These are phyloP conservation scores for Paratilapia polleni DNA, from an alignment of 2,113 vertebrate species.

Conservation along the genomic window DNA sequence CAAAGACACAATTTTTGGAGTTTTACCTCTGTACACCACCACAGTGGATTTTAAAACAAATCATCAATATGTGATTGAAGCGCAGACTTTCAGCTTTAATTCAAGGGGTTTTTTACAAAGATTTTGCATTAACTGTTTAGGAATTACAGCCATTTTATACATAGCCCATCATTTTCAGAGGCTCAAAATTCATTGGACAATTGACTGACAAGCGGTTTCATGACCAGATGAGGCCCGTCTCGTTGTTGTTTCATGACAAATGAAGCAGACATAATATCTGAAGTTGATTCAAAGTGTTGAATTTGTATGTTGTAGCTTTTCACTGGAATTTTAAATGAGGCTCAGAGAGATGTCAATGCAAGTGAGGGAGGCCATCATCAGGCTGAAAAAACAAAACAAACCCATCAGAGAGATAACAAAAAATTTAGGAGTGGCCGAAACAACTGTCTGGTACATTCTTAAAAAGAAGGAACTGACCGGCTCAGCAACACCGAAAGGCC, in stretches of 20 bases:
- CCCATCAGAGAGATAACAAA: neutral
- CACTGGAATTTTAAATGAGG: neutral
- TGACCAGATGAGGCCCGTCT: neutral
- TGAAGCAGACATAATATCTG: neutral
- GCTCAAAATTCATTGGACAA: neutral
- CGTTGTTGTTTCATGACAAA: neutral
- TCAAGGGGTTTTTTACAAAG: too few species aligned
- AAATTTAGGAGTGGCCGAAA: neutral
- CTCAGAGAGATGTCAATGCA: neutral
- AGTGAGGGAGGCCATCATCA: neutral
- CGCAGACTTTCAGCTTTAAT: neutral
- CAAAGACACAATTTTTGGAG: too few species aligned
- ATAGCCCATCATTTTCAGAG: neutral
- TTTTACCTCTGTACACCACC: neutral
- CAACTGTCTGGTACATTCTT: neutral
- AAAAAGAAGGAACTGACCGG: neutral
- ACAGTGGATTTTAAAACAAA: neutral
- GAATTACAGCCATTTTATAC: neutral
- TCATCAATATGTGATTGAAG: neutral
- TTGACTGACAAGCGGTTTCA: neutral
- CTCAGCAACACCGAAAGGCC: neutral
- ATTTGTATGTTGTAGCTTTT: neutral
- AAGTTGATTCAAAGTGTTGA: neutral
- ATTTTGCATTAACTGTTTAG: neutral
- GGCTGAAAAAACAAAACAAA: neutral